Conservation (phyloP, 1,140 invertebrate species). For the Mercenaria mercenaria region DNA sequence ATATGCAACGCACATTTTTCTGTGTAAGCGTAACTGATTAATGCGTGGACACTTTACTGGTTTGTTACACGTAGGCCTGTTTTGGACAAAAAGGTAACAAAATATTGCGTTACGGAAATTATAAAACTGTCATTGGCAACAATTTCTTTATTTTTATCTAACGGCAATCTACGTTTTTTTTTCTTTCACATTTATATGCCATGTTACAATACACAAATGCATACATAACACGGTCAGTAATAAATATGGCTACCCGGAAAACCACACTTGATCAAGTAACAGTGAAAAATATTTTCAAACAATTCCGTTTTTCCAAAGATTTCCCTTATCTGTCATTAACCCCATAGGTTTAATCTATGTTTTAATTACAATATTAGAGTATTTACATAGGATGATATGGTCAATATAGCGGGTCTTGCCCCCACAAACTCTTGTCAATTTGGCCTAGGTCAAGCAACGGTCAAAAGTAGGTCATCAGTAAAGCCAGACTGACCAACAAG, state of each 20-base stretch:
- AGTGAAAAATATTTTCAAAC: neutral
- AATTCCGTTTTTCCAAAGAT: neutral
- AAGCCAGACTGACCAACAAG: conserved; percentile 61
- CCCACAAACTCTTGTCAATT: conserved; percentile 39
- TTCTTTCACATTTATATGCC: neutral
- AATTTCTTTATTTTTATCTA: neutral
- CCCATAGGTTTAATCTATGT: neutral
- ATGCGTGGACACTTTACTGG: no score
- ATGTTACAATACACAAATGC: neutral
- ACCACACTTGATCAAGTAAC: conserved; percentile 21
- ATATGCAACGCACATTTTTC: no score
- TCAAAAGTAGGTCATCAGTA: conserved; percentile 62
- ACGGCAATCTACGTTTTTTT: neutral
- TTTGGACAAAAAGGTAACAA: conserved; percentile 1
- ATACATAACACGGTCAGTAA: neutral
- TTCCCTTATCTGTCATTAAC: conserved; percentile 51
- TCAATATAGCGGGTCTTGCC: conserved; percentile 25
- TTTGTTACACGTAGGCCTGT: no score
- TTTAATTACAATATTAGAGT: conserved; percentile 53
- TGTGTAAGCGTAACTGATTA: no score
- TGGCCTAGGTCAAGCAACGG: conserved; percentile 67
- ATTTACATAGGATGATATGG: conserved; percentile 44
- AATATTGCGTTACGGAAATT: neutral
- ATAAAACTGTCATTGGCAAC: no score
- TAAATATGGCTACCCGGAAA: conserved; percentile 68